Conservation (phyloP, 1,140 invertebrate genomes). For the Temnothorax longispinosus region DNA sequence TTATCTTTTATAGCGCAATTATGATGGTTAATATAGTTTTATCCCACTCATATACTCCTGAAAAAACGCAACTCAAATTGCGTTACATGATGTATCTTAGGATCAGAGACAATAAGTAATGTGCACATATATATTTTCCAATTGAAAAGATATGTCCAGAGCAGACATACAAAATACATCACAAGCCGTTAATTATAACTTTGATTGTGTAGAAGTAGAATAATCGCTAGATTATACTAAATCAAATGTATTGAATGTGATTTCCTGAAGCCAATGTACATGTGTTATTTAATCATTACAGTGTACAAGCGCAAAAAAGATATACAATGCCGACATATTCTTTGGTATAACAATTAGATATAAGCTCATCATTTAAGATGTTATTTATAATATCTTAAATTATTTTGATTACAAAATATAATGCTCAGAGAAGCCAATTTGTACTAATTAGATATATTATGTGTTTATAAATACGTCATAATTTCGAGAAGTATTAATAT, state of each 20-base stretch:
- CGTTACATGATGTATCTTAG: background rate
- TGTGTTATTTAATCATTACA: conserved; percentile 55
- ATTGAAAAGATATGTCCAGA: conserved; percentile 48
- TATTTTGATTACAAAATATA: conserved; percentile 31
- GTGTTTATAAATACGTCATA: conserved; percentile 34
- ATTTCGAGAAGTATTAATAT: conserved; percentile 40
- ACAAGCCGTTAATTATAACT: conserved; percentile 9
- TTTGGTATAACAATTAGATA: conserved; percentile 50
- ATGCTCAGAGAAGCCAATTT: conserved; percentile 56
- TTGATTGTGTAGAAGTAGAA: conserved; percentile 32
- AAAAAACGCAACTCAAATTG: conserved; percentile 4
- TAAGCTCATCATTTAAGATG: conserved; percentile 30
- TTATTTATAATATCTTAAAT: no score
- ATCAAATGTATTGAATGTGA: conserved; percentile 26
- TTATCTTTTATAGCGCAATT: background rate
- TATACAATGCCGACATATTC: conserved; percentile 24
- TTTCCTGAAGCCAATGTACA: conserved; percentile 54
- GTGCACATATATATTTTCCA: conserved; percentile 63
- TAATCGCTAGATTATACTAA: conserved; percentile 50
- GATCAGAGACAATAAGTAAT: conserved; percentile 49
- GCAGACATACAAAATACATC: conserved; percentile 54
- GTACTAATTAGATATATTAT: conserved; percentile 41
- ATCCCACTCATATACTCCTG: background rate
- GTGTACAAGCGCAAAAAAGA: conserved; percentile 38
- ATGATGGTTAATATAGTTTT: background rate